Evolutionary conservation across 2,797 vertebrate species (phyloP).

Genomic region (Myiothlypis chrysogaster): DNA sequence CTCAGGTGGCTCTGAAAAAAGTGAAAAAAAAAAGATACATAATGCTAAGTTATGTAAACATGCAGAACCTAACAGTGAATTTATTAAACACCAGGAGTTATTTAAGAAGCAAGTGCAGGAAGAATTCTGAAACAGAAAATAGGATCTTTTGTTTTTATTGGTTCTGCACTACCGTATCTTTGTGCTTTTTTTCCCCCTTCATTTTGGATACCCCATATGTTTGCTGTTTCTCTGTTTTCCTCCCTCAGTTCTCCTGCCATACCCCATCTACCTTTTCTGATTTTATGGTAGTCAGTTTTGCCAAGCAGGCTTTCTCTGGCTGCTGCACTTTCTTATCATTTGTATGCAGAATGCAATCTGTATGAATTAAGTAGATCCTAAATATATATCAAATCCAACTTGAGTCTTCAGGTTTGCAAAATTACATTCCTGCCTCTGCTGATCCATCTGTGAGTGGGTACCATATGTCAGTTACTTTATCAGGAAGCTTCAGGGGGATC

Average conservation of each 20-base stretch:
- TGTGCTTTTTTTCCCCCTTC: accelerated
- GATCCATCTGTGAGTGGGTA: constrained; percentile 54
- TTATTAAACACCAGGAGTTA: constrained; percentile 1
- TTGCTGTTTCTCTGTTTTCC: constrained; percentile 14
- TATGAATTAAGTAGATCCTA: constrained; percentile 46
- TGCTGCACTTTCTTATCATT: constrained; percentile 40
- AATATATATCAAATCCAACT: constrained; percentile 53
- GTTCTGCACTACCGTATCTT: not conserved
- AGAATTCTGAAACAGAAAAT: not conserved
- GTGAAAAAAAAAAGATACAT: not conserved
- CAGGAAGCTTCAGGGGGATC: constrained; percentile 63
- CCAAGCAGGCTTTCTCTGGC: not conserved
- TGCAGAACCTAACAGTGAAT: not conserved
- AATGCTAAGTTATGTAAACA: constrained; percentile 4
- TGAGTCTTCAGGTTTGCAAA: constrained; percentile 46
- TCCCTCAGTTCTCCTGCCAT: not conserved
- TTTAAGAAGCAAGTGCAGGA: constrained; percentile 3
- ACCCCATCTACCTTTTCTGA: constrained; percentile 24
- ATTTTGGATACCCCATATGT: not conserved
- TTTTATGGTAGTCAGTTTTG: not conserved
- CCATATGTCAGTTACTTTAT: constrained; percentile 69
- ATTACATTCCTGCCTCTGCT: constrained; percentile 47
- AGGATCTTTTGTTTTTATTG: not conserved
- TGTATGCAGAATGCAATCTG: constrained; percentile 27
- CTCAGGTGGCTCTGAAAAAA: not conserved